phyloP scores from a whole-genome alignment of 2,888 invertebrate species.

The Mythimna lalbum region DNA sequence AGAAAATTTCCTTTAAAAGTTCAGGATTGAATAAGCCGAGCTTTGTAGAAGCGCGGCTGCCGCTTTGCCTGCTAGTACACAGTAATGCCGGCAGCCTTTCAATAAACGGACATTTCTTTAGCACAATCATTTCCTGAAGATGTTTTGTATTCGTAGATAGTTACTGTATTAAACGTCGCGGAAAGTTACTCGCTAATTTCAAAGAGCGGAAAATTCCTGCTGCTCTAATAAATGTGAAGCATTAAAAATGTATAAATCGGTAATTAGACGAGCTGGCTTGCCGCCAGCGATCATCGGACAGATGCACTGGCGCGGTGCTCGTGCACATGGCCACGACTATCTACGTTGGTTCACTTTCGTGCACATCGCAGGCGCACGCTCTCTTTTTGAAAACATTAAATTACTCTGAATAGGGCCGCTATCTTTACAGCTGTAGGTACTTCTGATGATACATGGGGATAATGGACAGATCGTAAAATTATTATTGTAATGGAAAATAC shows the following conservation, averaged over 20 bases:
- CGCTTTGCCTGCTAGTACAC: constrained; percentile 32
- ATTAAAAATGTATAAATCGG: constrained; percentile 45
- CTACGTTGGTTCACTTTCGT: constrained; percentile 68
- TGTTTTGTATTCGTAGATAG: constrained; percentile 12
- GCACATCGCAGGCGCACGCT: constrained; percentile 60
- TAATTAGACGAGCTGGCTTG: constrained; percentile 71
- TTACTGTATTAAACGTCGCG: constrained; percentile 30
- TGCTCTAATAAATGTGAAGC: constrained; percentile 24
- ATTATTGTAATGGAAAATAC: constrained; percentile 36
- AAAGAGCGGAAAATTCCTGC: constrained; percentile 21
- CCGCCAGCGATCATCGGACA: constrained; percentile 71
- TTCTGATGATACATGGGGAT: constrained; percentile 48
- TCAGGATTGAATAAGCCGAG: constrained; percentile 69
- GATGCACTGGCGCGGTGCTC: constrained; percentile 70
- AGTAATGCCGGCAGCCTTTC: constrained; percentile 49
- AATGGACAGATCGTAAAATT: constrained; percentile 45
- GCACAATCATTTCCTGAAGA: constrained; percentile 53
- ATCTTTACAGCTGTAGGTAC: constrained; percentile 54
- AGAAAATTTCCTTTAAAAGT: constrained; percentile 78
- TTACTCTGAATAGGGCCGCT: constrained; percentile 65
- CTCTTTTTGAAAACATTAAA: constrained; percentile 73
- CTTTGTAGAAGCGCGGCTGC: constrained; percentile 51
- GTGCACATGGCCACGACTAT: constrained; percentile 81
- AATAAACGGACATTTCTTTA: constrained; percentile 68
- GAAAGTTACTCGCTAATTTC: constrained; percentile 25